These are phyloP conservation scores for Drosophila melanica DNA, from an alignment of 1,140 invertebrate species.

Conservation along the genomic window DNA sequence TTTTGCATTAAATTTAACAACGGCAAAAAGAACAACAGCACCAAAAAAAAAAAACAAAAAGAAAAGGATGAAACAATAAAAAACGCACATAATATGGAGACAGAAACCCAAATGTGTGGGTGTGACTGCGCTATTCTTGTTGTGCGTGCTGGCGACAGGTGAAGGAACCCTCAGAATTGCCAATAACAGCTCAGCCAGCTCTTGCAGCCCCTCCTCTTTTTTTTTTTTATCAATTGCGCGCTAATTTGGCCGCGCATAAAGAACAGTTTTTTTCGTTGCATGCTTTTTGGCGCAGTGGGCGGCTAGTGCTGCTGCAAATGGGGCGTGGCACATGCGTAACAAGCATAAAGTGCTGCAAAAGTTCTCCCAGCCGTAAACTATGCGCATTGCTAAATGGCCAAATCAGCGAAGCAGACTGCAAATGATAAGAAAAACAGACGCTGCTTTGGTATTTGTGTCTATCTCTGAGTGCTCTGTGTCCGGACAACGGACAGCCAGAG, in stretches of 20 bases:
- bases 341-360: background rate
- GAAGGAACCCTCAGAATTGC: slow-evolving; percentile 58
- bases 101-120: slow-evolving; percentile 32
- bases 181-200: slow-evolving; percentile 50
- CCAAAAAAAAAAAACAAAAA: slow-evolving; percentile 24
- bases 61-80: slow-evolving; percentile 9
- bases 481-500: too few relatives aligned
- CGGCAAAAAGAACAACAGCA: slow-evolving; percentile 54
- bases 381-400: slow-evolving; percentile 39
- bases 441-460: background rate
- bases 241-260: background rate
- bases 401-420: slow-evolving; percentile 44
- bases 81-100: slow-evolving; percentile 62
- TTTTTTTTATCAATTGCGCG: slow-evolving; percentile 6
- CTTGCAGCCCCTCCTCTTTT: background rate
- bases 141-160: slow-evolving; percentile 46
- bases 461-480: background rate
- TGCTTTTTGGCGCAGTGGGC: slow-evolving; percentile 15
- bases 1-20: slow-evolving; percentile 68
- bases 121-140: slow-evolving; percentile 1
- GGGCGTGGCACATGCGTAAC: background rate
- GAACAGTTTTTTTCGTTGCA: slow-evolving; percentile 14
- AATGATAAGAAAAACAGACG: background rate
- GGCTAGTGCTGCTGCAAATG: background rate
- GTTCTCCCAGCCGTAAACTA: background rate